These are phyloP conservation scores for Oncorhynchus tshawytscha DNA, from an alignment of 2,113 vertebrate species.

Conservation along the genomic window DNA sequence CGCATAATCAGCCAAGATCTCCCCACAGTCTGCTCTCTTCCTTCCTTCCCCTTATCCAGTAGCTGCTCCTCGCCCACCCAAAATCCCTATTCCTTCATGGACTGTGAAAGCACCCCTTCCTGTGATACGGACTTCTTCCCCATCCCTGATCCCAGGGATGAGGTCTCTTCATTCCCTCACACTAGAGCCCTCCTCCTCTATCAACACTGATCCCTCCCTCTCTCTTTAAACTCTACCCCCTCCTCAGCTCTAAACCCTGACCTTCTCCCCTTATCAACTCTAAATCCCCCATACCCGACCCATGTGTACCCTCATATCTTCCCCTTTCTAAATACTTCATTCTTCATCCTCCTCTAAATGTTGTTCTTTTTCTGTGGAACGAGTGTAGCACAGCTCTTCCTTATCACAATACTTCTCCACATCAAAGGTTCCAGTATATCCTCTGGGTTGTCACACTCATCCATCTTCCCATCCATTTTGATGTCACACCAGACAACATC, in stretches of 20 bases:
- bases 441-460: neutral
- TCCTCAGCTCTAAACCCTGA: neutral
- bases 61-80: neutral
- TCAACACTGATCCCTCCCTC: neutral
- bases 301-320: neutral
- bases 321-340: neutral
- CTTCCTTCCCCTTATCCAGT: slow-evolving; percentile 6
- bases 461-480: neutral
- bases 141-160: neutral
- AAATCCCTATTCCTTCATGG: neutral
- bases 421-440: neutral
- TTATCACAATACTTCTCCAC: neutral
- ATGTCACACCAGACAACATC: slow-evolving; percentile 14
- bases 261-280: neutral
- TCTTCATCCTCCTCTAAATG: neutral
- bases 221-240: neutral
- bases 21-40: neutral
- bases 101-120: neutral
- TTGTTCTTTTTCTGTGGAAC: neutral
- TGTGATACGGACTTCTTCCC: slow-evolving; percentile 1
- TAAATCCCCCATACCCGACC: neutral
- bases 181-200: slow-evolving; percentile 8
- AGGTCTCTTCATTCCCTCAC: neutral
- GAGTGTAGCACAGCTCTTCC: neutral
- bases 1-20: neutral